Evolutionary conservation across 1,140 invertebrate species (phyloP).

Genomic region (Trachymyrmex cornetzi): DNA sequence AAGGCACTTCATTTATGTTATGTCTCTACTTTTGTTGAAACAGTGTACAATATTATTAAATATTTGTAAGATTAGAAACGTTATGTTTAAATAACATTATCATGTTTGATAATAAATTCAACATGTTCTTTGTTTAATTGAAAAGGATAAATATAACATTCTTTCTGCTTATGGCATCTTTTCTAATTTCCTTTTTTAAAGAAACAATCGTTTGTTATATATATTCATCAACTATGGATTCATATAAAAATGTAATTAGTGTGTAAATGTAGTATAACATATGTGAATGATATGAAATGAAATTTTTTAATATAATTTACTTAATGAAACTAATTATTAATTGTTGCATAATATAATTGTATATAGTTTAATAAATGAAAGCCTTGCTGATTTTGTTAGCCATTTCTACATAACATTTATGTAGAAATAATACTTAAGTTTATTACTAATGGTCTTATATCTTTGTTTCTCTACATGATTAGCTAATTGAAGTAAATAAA

Average conservation of each 20-base stretch:
- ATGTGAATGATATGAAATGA: constrained; percentile 25
- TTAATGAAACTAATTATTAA: neutral
- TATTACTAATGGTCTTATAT: constrained; percentile 42
- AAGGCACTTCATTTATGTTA: neutral
- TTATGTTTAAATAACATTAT: neutral
- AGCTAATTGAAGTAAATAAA: neutral
- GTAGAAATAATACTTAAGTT: constrained; percentile 15
- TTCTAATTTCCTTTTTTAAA: neutral
- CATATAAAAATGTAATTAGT: neutral
- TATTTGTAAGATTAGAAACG: neutral
- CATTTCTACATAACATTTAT: neutral
- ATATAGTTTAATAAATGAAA: constrained; percentile 65
- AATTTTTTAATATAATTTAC: neutral
- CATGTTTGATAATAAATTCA: neutral
- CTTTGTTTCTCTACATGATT: neutral
- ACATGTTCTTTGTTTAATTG: neutral
- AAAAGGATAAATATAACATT: neutral
- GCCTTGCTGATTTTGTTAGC: constrained; percentile 58
- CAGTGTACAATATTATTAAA: neutral
- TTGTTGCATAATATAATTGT: constrained; percentile 47
- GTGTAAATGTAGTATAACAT: neutral
- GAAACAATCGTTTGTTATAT: neutral
- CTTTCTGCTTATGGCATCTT: neutral
- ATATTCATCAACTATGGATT: neutral
- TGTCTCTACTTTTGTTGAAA: neutral